Conservation (phyloP, 2,888 invertebrate genomes). For the Amitus sp. region DNA sequence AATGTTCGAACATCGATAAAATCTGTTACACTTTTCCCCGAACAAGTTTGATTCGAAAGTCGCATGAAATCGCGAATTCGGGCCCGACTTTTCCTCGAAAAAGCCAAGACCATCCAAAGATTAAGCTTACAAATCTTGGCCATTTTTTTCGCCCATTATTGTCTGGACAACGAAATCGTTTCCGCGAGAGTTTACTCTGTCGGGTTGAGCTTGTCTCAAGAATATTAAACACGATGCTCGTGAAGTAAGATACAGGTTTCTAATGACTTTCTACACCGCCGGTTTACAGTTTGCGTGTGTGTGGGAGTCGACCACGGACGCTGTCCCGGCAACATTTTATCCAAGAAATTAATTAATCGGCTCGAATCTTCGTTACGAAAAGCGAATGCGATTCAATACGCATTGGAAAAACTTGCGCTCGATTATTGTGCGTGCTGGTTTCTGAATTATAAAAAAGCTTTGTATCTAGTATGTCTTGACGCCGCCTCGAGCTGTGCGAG, state of each 20-base stretch:
- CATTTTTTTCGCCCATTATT: no score
- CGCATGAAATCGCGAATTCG: background rate
- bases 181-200: background rate
- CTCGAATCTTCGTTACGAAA: slow-evolving; percentile 35
- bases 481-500: no score
- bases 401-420: slow-evolving; percentile 2
- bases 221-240: slow-evolving; percentile 44
- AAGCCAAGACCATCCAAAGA: no score
- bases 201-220: background rate
- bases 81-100: no score
- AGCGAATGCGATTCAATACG: slow-evolving; percentile 19
- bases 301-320: slow-evolving; percentile 56
- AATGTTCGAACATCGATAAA: slow-evolving; percentile 39
- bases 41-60: slow-evolving; percentile 24
- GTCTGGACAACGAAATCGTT: background rate
- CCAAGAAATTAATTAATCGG: slow-evolving; percentile 6
- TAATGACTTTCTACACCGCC: slow-evolving; percentile 62
- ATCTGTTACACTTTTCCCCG: slow-evolving; percentile 35
- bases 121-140: no score
- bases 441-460: background rate
- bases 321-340: slow-evolving; percentile 53
- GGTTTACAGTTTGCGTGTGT: slow-evolving; percentile 47
- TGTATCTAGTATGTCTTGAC: no score
- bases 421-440: no score
- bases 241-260: slow-evolving; percentile 66